A percentile compares a stretch with the other conserved stretches of the same genome.
Evolutionary conservation across 2,888 invertebrate genomes (phyloP).

Genomic region (Altica lythri): DNA sequence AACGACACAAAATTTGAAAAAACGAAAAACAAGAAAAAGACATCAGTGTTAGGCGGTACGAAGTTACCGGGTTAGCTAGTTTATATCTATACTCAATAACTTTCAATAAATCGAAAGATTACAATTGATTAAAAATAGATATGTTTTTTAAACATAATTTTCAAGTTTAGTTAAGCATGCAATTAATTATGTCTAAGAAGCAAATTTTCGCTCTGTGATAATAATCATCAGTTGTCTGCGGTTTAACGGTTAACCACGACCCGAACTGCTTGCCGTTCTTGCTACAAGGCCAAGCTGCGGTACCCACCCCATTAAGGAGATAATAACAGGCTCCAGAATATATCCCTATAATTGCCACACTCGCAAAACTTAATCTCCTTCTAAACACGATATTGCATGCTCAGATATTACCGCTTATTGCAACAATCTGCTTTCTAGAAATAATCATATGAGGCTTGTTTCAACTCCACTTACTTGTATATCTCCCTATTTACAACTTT

Average conservation of each 20-base stretch:
- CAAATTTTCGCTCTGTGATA: slow-evolving; percentile 39
- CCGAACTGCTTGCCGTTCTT: slow-evolving; percentile 41
- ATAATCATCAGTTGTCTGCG: slow-evolving; percentile 52
- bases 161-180: neutral
- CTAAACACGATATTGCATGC: slow-evolving; percentile 40
- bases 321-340: slow-evolving; percentile 50
- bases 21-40: no score
- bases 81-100: no score
- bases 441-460: slow-evolving; percentile 19
- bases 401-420: slow-evolving; percentile 33
- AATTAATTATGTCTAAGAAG: slow-evolving; percentile 2
- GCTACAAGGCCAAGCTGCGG: slow-evolving; percentile 49
- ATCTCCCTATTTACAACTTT: no score
- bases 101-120: no score
- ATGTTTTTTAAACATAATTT: neutral
- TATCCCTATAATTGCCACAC: slow-evolving; percentile 52
- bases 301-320: slow-evolving; percentile 46
- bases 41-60: no score
- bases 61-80: no score
- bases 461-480: neutral
- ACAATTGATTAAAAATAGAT: no score
- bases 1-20: no score
- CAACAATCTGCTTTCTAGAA: slow-evolving; percentile 25
- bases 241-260: slow-evolving; percentile 50
- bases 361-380: slow-evolving; percentile 44